phyloP scores from a whole-genome alignment of 2,797 vertebrate species.

The Triplophysa yarkandensis region DNA sequence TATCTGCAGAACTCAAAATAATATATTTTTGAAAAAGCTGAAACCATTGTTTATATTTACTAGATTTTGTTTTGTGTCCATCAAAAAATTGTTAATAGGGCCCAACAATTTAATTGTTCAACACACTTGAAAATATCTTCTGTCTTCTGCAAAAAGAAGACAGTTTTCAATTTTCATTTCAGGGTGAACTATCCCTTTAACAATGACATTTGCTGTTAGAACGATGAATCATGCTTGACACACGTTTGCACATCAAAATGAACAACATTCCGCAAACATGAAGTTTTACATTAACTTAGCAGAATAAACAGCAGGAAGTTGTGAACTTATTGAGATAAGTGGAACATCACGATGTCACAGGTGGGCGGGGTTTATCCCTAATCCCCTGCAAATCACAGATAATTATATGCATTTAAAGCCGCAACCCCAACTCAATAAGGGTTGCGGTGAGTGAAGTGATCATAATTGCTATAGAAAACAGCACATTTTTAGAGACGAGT shows the following conservation, averaged over 20 bases:
- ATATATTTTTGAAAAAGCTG: too few relatives aligned
- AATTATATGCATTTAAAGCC: slow-evolving; percentile 59
- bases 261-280: slow-evolving; percentile 21
- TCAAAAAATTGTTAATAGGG: too few relatives aligned
- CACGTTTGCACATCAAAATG: slow-evolving; percentile 10
- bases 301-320: slow-evolving; percentile 24
- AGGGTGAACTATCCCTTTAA: too few relatives aligned
- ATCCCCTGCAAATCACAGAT: slow-evolving; percentile 58
- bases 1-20: too few relatives aligned
- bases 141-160: too few relatives aligned
- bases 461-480: slow-evolving; percentile 59
- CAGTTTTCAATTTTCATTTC: too few relatives aligned
- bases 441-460: slow-evolving; percentile 53
- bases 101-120: too few relatives aligned
- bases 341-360: slow-evolving; percentile 33
- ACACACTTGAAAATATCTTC: too few relatives aligned
- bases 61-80: too few relatives aligned
- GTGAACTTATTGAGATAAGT: slow-evolving; percentile 17
- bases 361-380: slow-evolving; percentile 44
- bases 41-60: too few relatives aligned
- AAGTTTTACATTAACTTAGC: slow-evolving; percentile 4
- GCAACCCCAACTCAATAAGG: slow-evolving; percentile 52
- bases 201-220: not conserved
- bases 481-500: slow-evolving; percentile 44
- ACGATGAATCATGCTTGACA: slow-evolving; percentile 1